phyloP scores from a whole-genome alignment of 2,113 vertebrate species.

The Anser cygnoides region DNA sequence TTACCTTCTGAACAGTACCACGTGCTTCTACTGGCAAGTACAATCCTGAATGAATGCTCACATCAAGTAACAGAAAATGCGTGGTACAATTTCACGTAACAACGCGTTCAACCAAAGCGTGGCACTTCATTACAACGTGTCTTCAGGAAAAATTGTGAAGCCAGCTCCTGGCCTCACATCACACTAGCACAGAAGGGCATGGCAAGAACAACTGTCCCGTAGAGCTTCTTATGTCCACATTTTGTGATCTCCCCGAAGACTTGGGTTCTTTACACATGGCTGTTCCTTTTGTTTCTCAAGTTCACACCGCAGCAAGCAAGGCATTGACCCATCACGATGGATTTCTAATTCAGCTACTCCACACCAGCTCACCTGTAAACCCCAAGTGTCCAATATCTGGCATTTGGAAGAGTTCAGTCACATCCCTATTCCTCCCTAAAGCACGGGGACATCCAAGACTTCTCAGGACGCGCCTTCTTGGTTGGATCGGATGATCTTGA shows the following conservation, averaged over 20 bases:
- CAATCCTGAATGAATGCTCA: neutral
- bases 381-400: neutral
- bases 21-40: neutral
- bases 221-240: neutral
- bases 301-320: neutral
- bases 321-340: neutral
- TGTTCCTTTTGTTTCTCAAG: neutral
- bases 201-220: neutral
- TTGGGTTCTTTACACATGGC: neutral
- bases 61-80: rapidly evolving
- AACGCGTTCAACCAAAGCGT: rapidly evolving
- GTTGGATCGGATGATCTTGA: too few species aligned
- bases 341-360: neutral
- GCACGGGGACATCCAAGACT: neutral
- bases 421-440: neutral
- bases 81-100: neutral
- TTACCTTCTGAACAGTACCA: neutral
- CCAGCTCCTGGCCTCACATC: neutral
- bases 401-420: neutral
- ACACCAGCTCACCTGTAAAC: neutral
- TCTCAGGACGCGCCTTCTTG: neutral
- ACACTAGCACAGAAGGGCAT: neutral
- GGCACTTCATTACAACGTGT: rapidly evolving
- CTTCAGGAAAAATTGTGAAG: neutral
- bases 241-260: neutral